Evolutionary conservation across 2,797 vertebrate species (phyloP), one percentile per base, ranked within the genome.

Genomic region (Crocidura indochinensis): DNA sequence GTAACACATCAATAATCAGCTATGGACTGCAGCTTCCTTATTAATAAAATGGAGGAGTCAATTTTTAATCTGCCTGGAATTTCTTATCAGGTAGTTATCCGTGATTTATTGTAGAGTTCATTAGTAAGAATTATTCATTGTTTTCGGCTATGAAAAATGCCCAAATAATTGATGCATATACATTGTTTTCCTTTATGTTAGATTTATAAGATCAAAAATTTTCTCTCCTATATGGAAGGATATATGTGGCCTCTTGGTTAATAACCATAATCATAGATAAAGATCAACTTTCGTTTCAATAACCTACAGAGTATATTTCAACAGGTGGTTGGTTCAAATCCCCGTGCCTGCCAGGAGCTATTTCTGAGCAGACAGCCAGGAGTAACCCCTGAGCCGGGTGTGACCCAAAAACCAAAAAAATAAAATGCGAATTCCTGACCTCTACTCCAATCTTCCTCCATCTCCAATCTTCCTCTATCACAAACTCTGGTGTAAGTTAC

Each of bases 21-120:
- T 88, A 85, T 91, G 91, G 88, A 96, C 76, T 77, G 91, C 56
- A 96, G 94, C 88, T 91, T 94, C 94, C 94, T 97, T 96, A 64
- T 95, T 97, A 97, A 97, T 94, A 95, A 98, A 96, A 65, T 73
- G 91, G 91, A 94, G 74, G 91, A 79, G 93, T 94, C 51, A 91
- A 72, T 95, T 97, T 97, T 97, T 98, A 97, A 97, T 97, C 93
- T 96, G 62, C 83, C 81, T 0, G 2, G 87, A 86, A 97, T 96
- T 91, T 93, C 95, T 96, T 97, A 97, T 95, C 96, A 97, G 92
- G 96, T 97, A 95, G 97, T 97, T 96, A 96, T 0, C n/a, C 72
- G 69, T 97, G 95, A 97, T 93, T 94, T 91, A 97, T 72, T 83
- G 29, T 88, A 72, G 84, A 75, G 96, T 97, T 97, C 96, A 94